A percentile compares a stretch with the other conserved stretches of the same genome.
Evolutionary conservation across 2,888 invertebrate species (phyloP).

Genomic region (Stegana nigrithorax): DNA sequence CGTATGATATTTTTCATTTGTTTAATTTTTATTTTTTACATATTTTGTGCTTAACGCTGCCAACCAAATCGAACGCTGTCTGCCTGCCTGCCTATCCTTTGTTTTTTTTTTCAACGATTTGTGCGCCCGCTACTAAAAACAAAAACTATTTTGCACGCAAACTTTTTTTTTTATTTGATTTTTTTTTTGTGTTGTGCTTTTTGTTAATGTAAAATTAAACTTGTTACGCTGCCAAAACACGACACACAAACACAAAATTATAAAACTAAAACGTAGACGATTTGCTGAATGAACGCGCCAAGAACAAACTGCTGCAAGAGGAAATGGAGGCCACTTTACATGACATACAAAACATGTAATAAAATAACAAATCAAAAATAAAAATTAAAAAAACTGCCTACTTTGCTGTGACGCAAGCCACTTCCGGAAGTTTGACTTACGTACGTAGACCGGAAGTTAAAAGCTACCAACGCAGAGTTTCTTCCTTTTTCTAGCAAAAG

Average conservation of each 20-base stretch:
- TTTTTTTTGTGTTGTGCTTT: slow-evolving; percentile 30
- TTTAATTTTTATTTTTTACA: slow-evolving; percentile 49
- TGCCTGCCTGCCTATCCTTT: slow-evolving; percentile 39
- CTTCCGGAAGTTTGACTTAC: not conserved
- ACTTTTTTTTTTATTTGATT: slow-evolving; percentile 35
- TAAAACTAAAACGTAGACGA: slow-evolving; percentile 76
- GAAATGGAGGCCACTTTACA: slow-evolving; percentile 99
- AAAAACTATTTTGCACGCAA: slow-evolving; percentile 21
- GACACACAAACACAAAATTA: slow-evolving; percentile 22
- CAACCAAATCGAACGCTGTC: slow-evolving; percentile 38
- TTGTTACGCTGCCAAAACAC: slow-evolving; percentile 22
- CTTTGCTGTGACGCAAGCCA: slow-evolving; percentile 34
- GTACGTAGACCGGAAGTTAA: not conserved
- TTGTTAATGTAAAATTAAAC: slow-evolving; percentile 27
- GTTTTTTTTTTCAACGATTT: slow-evolving; percentile 27
- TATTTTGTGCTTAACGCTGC: slow-evolving; percentile 47
- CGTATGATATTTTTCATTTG: no score
- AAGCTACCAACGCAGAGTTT: slow-evolving; percentile 4
- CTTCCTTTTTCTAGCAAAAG: slow-evolving; percentile 17
- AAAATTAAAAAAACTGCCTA: slow-evolving; percentile 59
- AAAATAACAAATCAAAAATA: slow-evolving; percentile 41
- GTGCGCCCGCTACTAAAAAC: slow-evolving; percentile 17
- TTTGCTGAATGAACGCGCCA: slow-evolving; percentile 92
- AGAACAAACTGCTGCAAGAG: slow-evolving; percentile 95
- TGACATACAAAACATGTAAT: slow-evolving; percentile 99